Evolutionary conservation across 2,797 vertebrate species (phyloP).

Genomic region (Pteropus rufus): DNA sequence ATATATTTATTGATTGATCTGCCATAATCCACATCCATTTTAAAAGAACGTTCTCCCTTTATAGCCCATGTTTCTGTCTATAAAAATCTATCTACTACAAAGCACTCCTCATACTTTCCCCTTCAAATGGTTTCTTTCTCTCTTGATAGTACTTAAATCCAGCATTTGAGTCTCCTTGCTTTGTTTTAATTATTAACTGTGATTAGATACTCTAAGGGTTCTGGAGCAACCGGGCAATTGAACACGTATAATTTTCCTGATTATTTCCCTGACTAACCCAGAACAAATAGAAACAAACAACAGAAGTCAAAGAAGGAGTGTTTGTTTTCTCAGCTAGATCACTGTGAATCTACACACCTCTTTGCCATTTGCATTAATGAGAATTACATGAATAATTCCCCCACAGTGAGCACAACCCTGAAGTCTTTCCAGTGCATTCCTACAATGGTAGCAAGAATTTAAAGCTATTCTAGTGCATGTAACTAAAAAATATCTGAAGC

Average conservation of each 20-base stretch:
- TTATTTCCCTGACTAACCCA: conserved; percentile 78
- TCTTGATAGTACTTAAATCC: conserved; percentile 58
- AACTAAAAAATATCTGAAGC: neutral
- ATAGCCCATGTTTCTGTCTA: neutral
- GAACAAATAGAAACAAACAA: conserved; percentile 73
- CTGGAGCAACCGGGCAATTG: conserved; percentile 67
- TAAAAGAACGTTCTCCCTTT: neutral
- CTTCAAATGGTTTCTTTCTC: conserved; percentile 32
- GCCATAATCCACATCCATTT: neutral
- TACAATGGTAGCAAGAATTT: neutral
- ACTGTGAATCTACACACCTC: conserved; percentile 11
- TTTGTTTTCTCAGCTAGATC: conserved; percentile 65
- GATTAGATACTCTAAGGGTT: conserved; percentile 68
- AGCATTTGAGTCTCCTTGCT: conserved; percentile 60
- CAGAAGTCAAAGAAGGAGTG: conserved; percentile 51
- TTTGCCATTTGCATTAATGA: conserved; percentile 49
- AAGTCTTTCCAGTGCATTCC: conserved; percentile 44
- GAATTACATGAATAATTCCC: conserved; percentile 31
- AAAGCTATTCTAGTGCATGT: conserved; percentile 36
- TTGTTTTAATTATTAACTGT: conserved; percentile 77
- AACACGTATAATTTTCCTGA: conserved; percentile 75
- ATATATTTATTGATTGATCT: neutral
- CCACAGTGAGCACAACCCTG: neutral
- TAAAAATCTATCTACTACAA: conserved; percentile 35
- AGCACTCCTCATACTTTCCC: neutral